These are phyloP conservation scores for Heteropelma amictum DNA, from an alignment of 2,888 invertebrate genomes.

Conservation along the genomic window DNA sequence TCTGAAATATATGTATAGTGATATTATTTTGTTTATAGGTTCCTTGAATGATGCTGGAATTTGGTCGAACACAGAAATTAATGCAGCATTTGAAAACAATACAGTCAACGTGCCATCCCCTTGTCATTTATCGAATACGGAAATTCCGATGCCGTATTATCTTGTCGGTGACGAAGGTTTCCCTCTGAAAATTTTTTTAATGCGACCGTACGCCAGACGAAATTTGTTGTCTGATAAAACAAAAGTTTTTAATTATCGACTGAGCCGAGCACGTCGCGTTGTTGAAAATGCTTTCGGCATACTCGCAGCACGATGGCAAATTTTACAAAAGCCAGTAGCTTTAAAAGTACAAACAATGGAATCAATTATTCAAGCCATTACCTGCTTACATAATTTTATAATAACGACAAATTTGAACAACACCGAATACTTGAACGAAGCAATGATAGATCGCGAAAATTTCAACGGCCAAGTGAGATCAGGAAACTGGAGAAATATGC, in stretches of 20 bases:
- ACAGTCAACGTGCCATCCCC: not conserved
- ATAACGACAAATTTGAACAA: not conserved
- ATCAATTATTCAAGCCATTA: not conserved
- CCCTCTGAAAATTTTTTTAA: not conserved
- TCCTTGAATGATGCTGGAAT: not conserved
- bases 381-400: slow-evolving; percentile 7
- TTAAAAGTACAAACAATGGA: not conserved
- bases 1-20: not conserved
- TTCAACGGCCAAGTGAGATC: not conserved
- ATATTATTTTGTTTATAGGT: not conserved
- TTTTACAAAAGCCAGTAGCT: not conserved
- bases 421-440: not conserved
- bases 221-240: not conserved
- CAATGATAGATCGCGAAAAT: not conserved
- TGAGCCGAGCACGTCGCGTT: not conserved
- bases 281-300: slow-evolving; percentile 9
- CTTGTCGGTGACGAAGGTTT: slow-evolving; percentile 5
- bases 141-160: not conserved
- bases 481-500: not conserved
- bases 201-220: not conserved
- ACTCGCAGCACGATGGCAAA: not conserved
- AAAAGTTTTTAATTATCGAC: slow-evolving; percentile 8
- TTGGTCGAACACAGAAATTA: not conserved
- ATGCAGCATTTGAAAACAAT: slow-evolving; percentile 6
- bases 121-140: not conserved